phyloP scores from a whole-genome alignment of 2,113 vertebrate species.

The Pagrus major region DNA sequence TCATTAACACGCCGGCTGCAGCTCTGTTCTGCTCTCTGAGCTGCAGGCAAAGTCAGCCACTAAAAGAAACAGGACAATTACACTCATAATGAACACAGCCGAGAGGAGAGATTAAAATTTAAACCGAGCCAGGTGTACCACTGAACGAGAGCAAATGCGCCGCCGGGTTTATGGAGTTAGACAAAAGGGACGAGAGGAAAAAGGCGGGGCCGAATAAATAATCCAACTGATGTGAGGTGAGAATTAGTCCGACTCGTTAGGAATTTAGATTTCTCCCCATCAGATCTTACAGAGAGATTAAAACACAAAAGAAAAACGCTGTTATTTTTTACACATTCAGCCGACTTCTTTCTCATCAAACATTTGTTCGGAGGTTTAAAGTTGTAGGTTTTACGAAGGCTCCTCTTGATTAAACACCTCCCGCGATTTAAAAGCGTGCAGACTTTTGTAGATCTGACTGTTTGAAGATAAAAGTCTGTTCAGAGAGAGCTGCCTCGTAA shows the following conservation, averaged over 20 bases:
- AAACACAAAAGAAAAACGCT: not conserved
- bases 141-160: conserved; percentile 16
- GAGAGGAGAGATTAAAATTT: conserved; percentile 30
- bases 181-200: conserved; percentile 25
- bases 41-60: conserved; percentile 33
- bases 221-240: conserved; percentile 8
- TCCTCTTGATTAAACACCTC: not conserved
- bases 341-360: conserved; percentile 16
- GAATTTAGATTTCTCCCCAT: conserved; percentile 27
- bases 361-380: not conserved
- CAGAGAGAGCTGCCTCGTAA: not conserved
- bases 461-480: conserved; percentile 19
- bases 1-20: conserved; percentile 35
- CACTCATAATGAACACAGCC: conserved; percentile 34
- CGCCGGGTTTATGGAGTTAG: conserved; percentile 47
- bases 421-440: not conserved
- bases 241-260: conserved; percentile 4
- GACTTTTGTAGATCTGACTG: not conserved
- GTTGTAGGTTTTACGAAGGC: conserved; percentile 19
- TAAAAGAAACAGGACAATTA: conserved; percentile 52
- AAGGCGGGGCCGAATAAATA: conserved; percentile 27
- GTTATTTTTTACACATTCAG: too few relatives aligned
- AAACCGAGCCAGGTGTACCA: conserved; percentile 33
- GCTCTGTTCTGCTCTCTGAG: conserved; percentile 41
- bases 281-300: not conserved